Evolutionary conservation across 2,888 invertebrate genomes (phyloP), one percentile per base, ranked within the genome.

Genomic region (Byasa hedistus): DNA sequence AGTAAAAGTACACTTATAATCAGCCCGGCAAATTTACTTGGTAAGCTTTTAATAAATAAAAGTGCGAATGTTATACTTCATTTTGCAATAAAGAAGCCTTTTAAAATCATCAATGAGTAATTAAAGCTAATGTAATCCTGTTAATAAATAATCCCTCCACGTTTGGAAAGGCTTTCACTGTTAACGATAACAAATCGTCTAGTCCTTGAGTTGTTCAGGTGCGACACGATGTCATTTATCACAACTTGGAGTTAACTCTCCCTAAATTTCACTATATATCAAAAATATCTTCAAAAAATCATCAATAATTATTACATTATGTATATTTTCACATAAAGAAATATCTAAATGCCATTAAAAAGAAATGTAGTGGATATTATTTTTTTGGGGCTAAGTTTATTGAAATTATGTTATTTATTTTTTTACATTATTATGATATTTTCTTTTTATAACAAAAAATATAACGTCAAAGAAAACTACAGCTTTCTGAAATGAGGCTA

Each of bases 161-260:
- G 48, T 27, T 59, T 51, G n/a, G 44, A 24, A 59, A 44, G 48
- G 59, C 48, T 48, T 59, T 48, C 24, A 48, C 24, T n/a, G 48
- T 48, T 59, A 48, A 59, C 48, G 59, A 59, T 44, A 51, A 59
- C 59, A 59, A 59, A 59, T 59, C 59, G 48, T 24, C 48, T 23
- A 22, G 59, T 48, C 48, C 59, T 59, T 24, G 48, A 59, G 48
- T 15, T 24, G 48, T 48, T 48, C 59, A 59, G 59, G 59, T 59
- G 59, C 44, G 48, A 24, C 48, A 15, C 23, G 48, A 48, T 24
- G 44, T 48, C 39, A 59, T 59, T 59, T 51, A 48, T 59, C 59
- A 59, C 44, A 59, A 27, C 15, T 48, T 48, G n/a, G 48, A 59
- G 24, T 59, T 59, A 59, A 59, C 48, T 59, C 44, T 51, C 24